Percentiles rank a stretch among this genome's conserved stretches.
Conservation (phyloP, 1,140 invertebrate species). For the Acromyrmex echinatior region DNA sequence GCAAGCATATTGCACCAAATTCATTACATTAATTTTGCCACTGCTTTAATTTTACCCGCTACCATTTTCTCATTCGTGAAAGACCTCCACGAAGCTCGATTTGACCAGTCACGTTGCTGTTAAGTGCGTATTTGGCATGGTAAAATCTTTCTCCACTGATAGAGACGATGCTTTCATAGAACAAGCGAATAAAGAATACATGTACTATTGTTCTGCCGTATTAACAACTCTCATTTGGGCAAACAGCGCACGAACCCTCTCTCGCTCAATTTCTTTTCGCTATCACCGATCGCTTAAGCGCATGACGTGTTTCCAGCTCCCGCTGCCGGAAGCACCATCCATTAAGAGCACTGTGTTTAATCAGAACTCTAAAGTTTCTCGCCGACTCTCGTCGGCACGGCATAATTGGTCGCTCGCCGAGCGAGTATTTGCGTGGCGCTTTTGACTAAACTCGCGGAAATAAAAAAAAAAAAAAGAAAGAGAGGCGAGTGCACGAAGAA, state of each 20-base stretch:
- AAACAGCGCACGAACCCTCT: constrained; percentile 43
- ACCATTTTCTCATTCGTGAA: background rate
- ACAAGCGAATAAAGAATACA: constrained; percentile 3
- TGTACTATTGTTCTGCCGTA: constrained; percentile 32
- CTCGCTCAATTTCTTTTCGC: constrained; percentile 60
- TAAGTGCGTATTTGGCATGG: background rate
- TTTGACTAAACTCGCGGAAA: constrained; percentile 77
- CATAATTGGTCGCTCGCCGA: constrained; percentile 78
- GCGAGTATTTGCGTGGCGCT: constrained; percentile 78
- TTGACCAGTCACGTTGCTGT: background rate
- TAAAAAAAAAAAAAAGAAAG: constrained; percentile 50
- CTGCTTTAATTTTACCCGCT: background rate
- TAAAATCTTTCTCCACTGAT: constrained; percentile 1
- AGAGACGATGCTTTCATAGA: background rate
- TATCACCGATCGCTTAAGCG: constrained; percentile 69
- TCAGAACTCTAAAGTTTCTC: constrained; percentile 82
- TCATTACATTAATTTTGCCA: constrained; percentile 21
- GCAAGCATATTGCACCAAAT: constrained; percentile 7
- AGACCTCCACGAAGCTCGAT: background rate
- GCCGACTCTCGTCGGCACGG: constrained; percentile 61
- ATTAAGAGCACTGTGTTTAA: constrained; percentile 81
- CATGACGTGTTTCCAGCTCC: constrained; percentile 72
- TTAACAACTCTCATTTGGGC: constrained; percentile 40
- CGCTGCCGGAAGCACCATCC: constrained; percentile 74
- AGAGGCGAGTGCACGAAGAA: constrained; percentile 16